Evolutionary conservation across 2,797 vertebrate genomes (phyloP), one percentile per base, ranked within the genome.

Genomic region (Pelochelys cantorii): DNA sequence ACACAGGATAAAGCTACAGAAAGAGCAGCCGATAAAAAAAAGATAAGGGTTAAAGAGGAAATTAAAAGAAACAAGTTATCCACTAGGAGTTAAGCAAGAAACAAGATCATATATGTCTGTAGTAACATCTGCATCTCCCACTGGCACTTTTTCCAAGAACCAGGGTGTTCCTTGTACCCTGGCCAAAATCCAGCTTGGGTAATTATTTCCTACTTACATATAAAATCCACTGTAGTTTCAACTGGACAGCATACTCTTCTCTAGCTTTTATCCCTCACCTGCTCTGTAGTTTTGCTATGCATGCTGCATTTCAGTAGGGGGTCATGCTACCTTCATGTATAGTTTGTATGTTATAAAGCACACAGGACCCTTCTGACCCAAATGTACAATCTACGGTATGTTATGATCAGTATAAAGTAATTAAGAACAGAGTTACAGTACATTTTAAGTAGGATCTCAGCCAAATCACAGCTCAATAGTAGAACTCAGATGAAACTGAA

Each of bases 171-270:
- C 95, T 87, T 88, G 77, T 86, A 82, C 95, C 78, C 94, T 97
- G 97, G 96, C 95, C 94, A 85, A 56, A 90, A 90, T 96, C 93
- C 97, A 97, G 95, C 91, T 93, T 96, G 86, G 79, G 85, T 96
- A 97, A 97, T 97, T 96, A 96, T 88, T 89, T 93, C 94, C 91
- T 93, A 91, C 95, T 94, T 95, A 95, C 84, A 95, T 83, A 93
- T 96, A 96, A 95, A 96, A 94, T 90, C 92, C 85, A 86, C 94
- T 94, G 83, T 83, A 92, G 86, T 95, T 97, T 97, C 90, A 94
- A 4, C 93, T 87, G 96, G 93, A 95, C 93, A 93, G 87, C 82
- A 75, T 57, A 56, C 75, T 27, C 42, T 18, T 20, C n/a, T 65
- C 59, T 62, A 71, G 92, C 94, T 95, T 86, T 83, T 71, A 90